These are phyloP conservation scores for Dallia pectoralis DNA, from an alignment of 2,797 vertebrate genomes.

Conservation along the genomic window DNA sequence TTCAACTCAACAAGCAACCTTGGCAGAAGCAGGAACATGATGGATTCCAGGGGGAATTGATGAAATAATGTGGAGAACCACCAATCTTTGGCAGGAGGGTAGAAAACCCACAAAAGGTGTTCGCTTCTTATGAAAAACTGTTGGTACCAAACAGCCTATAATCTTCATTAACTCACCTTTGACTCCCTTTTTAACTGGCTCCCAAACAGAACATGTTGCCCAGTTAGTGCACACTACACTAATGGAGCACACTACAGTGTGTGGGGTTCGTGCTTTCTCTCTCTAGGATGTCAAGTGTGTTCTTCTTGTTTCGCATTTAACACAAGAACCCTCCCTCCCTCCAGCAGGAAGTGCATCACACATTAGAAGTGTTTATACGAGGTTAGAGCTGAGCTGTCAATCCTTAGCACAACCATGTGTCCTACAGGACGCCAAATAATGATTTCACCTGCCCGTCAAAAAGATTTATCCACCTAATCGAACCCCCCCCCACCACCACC, in stretches of 20 bases:
- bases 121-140: conserved; percentile 49
- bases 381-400: conserved; percentile 59
- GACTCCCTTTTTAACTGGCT: background rate
- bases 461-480: conserved; percentile 68
- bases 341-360: conserved; percentile 36
- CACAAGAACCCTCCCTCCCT: background rate
- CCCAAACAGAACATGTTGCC: background rate
- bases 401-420: conserved; percentile 56
- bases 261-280: background rate
- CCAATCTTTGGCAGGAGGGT: conserved; percentile 48
- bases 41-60: conserved; percentile 52
- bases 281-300: conserved; percentile 31
- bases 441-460: conserved; percentile 66
- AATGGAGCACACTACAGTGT: background rate
- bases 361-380: conserved; percentile 58
- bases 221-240: background rate
- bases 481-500: background rate
- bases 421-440: conserved; percentile 71
- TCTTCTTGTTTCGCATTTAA: conserved; percentile 30
- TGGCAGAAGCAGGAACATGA: conserved; percentile 57
- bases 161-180: conserved; percentile 49
- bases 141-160: conserved; percentile 46
- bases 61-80: conserved; percentile 41
- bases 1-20: conserved; percentile 38
- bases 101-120: conserved; percentile 39